A percentile compares a stretch with the other conserved stretches of the same genome.
These are phyloP conservation scores for Cardinalis cardinalis DNA, from an alignment of 2,113 vertebrate species.

Conservation along the genomic window DNA sequence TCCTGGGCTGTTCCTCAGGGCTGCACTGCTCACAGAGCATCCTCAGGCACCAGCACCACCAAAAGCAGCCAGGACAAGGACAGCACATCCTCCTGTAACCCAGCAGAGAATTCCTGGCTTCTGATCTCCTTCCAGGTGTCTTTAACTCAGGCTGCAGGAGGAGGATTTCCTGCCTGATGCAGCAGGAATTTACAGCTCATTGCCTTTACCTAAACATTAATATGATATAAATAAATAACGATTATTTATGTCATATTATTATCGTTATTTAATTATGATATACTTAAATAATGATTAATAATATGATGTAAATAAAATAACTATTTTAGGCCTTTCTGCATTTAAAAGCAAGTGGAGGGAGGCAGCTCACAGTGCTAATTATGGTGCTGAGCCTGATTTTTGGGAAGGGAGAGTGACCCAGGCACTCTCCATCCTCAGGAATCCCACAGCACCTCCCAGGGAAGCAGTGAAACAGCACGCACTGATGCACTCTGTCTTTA, in stretches of 20 bases:
- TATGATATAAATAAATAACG: no score
- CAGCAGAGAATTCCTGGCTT: accelerated
- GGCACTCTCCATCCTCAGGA: accelerated
- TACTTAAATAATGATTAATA: no score
- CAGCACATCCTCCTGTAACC: not conserved
- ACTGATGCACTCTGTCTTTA: conserved; percentile 45
- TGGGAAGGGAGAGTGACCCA: not conserved
- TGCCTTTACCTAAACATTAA: not conserved
- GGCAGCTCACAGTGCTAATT: accelerated
- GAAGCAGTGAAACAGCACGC: not conserved
- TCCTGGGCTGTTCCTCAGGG: accelerated
- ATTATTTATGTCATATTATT: no score
- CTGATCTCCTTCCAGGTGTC: accelerated
- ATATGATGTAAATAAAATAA: no score
- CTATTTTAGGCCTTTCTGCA: not conserved
- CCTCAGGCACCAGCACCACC: not conserved
- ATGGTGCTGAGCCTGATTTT: accelerated
- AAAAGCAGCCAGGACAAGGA: not conserved
- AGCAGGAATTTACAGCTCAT: not conserved
- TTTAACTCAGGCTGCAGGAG: not conserved
- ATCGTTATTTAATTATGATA: no score
- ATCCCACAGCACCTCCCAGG: not conserved
- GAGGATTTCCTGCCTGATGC: not conserved
- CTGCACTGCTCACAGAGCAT: not conserved
- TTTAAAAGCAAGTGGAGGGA: not conserved